A percentile compares a stretch with the other conserved stretches of the same genome.
Conservation (phyloP, 2,797 vertebrate genomes). For the Psittacula echo region DNA sequence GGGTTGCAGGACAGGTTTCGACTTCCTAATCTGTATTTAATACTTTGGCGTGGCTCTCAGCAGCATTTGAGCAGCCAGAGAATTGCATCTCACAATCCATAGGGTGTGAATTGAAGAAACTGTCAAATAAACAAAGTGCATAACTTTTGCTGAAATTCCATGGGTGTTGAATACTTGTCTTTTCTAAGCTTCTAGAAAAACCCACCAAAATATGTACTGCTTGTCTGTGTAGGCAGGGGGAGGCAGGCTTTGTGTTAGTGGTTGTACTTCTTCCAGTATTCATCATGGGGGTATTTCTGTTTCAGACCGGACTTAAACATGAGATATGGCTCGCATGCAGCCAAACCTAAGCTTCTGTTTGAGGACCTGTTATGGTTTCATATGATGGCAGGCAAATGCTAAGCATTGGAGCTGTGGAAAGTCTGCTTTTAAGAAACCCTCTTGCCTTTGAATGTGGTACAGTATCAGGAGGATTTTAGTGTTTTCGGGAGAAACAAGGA, state of each 20-base stretch:
- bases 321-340: background rate
- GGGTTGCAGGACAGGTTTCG: constrained; percentile 10
- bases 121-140: background rate
- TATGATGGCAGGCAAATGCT: background rate
- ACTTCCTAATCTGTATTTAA: constrained; percentile 41
- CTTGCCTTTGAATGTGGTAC: background rate
- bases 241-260: fast-evolving
- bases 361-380: background rate
- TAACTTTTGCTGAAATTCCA: background rate
- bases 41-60: background rate
- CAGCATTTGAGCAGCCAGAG: background rate
- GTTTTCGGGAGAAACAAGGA: background rate
- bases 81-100: background rate
- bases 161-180: background rate
- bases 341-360: background rate
- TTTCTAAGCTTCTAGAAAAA: background rate
- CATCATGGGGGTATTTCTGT: background rate
- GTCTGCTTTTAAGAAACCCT: background rate
- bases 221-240: background rate
- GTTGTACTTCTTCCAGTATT: background rate
- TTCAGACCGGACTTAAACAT: background rate
- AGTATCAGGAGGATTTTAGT: background rate
- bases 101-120: background rate
- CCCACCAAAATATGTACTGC: background rate
- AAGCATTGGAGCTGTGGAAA: background rate